phyloP scores from a whole-genome alignment of 2,888 invertebrate genomes.

The Xestia c-nigrum region DNA sequence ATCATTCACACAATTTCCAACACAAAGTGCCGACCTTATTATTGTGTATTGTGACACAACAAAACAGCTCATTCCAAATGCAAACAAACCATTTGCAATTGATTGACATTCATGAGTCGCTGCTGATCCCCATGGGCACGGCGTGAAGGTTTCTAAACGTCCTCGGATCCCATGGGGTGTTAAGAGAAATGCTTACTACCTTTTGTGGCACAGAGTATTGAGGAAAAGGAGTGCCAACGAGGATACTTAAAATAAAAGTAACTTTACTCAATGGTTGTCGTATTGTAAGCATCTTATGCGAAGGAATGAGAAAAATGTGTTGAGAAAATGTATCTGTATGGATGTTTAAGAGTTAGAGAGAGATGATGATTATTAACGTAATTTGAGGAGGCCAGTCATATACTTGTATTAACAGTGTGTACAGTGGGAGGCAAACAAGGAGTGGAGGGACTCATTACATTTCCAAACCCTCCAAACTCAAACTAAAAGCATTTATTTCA shows the following conservation, averaged over 20 bases:
- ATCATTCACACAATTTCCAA: not conserved
- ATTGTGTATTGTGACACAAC: slow-evolving; percentile 12
- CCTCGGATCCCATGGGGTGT: slow-evolving; percentile 48
- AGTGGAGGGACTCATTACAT: not conserved
- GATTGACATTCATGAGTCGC: slow-evolving; percentile 66
- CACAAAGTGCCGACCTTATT: not conserved
- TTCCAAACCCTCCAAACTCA: not conserved
- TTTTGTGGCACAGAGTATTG: slow-evolving; percentile 15
- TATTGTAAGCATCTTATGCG: not conserved
- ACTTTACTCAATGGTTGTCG: not conserved
- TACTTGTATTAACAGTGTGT: not conserved
- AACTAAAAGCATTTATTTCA: too few relatives aligned
- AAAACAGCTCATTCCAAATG: slow-evolving; percentile 37
- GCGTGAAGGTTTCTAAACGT: slow-evolving; percentile 59
- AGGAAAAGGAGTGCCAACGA: slow-evolving; percentile 14
- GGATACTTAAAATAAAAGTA: not conserved
- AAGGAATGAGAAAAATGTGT: not conserved
- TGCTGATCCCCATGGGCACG: slow-evolving; percentile 30
- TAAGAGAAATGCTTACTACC: slow-evolving; percentile 43
- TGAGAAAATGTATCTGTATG: not conserved
- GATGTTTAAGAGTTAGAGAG: not conserved
- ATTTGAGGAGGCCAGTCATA: not conserved
- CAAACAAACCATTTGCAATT: slow-evolving; percentile 51
- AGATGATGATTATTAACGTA: not conserved
- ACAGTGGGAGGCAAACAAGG: not conserved